Conservation (phyloP, 2,797 vertebrate species). For the Hemibagrus guttatus region DNA sequence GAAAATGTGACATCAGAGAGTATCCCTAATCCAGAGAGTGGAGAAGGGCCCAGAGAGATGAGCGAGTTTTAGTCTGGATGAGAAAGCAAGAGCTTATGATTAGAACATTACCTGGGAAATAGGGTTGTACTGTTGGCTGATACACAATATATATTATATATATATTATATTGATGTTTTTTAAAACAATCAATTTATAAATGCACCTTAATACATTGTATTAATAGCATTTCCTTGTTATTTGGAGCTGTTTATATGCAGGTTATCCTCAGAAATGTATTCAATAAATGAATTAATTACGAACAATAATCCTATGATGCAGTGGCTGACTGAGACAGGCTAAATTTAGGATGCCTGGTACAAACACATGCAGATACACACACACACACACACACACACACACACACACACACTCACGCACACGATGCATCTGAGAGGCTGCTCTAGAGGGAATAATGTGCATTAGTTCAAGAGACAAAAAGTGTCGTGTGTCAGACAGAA, state of each 20-base stretch:
- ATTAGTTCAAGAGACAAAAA: conserved; percentile 21
- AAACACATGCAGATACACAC: not conserved
- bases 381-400: conserved; percentile 15
- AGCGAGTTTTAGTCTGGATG: not conserved
- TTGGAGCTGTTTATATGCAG: not conserved
- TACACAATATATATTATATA: not conserved
- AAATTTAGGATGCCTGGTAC: conserved; percentile 21
- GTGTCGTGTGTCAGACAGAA: conserved; percentile 7
- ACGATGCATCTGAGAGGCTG: not conserved
- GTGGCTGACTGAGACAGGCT: conserved; percentile 5
- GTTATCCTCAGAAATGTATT: not conserved
- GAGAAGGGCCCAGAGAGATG: conserved; percentile 2
- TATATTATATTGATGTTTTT: too few relatives aligned
- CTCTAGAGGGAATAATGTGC: conserved; percentile 37
- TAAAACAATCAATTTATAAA: too few relatives aligned
- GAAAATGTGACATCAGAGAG: conserved; percentile 14
- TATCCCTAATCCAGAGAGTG: conserved; percentile 28
- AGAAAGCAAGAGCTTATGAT: not conserved
- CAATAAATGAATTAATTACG: not conserved
- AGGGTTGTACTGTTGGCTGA: not conserved
- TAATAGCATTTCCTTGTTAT: not conserved
- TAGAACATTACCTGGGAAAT: not conserved
- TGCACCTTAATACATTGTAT: not conserved
- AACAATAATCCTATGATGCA: not conserved
- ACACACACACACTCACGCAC: not conserved